Evolutionary conservation across 2,797 vertebrate species (phyloP), one percentile per base, ranked within the genome.

Genomic region (Xiphophorus birchmanni): DNA sequence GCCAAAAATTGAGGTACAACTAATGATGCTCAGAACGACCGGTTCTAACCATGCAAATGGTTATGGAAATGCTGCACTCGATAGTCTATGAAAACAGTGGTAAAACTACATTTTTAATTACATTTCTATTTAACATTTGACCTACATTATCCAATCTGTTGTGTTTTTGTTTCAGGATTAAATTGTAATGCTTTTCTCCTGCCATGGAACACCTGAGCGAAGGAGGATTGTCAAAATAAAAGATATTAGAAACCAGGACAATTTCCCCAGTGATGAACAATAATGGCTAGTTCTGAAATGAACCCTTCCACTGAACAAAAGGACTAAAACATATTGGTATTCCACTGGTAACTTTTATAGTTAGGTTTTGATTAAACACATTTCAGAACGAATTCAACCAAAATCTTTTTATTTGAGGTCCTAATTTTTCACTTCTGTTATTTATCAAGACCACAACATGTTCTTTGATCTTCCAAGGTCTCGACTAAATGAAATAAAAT

Each of bases 401-500:
- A 13, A 75, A 15, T 58, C 37, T 40, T 74, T 74, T 74, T 26
- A 35, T 21, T 54, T 54, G 21, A 21, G 21, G 26, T 11, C 6
- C 3, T 37, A 65, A 37, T 35, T 65, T 37, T 37, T 35, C 23
- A 23, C 60, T 18, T 42, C 6, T 42, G n/a, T 69, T 50, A 0
- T 44, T 74, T 5, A 0, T 44, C 3, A n/a, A 63, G 15, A 35
- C 23, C 3, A 23, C 52, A 26, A 54, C 52, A 10, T 54, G 21
- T 26, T 54, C 75, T 69, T 23, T 65, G 80, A 80, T 83, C 80
- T 82, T 45, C 71, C 1, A 11, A 45, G 60, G 32, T 40, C 2
- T 71, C 40, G 11, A 60, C 26, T 47, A 58, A 84, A 85, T 74
- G 48, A 12, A 72, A 80, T 73, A 54, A 23, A 82, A 9, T 9